Base-by-base conservation (phyloP, 2,888 invertebrate genomes). In the Bembecia ichneumoniformis region DNA sequence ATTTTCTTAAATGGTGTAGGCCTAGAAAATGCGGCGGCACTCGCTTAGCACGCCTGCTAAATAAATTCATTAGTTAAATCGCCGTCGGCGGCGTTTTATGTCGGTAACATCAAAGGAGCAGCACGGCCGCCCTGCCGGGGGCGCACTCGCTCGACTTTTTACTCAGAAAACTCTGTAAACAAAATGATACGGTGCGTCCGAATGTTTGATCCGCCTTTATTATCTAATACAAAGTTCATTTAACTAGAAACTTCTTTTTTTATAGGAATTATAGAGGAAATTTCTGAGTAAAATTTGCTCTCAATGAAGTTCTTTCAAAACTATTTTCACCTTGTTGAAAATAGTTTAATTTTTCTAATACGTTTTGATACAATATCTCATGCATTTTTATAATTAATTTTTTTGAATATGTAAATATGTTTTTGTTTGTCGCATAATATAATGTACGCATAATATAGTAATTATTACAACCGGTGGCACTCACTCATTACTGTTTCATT, bases 11-110 rank as follows among this genome's bases (percentile, higher is more conserved):
- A n/a, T 13, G 13, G 13, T n/a, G n/a, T 7, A 40, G 40, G 40
- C 40, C 44, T 44, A 1, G 15, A 16, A 16, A 16, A 44, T 44
- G 15, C 44, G 57, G 46, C 49, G 49, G 51, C 48, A 50, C 48
- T 40, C 69, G 68, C 74, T 74, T 75, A 71, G 74, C 72, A 72
- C 69, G 74, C 77, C 83, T 79, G 82, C 84, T 88, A 88, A 87
- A 88, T 88, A 88, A 88, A 88, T 88, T 88, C 87, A 87, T 88
- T 88, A 88, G 87, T 87, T 82, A 87, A 87, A 87, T 87, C 84
- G 83, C 83, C 80, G 83, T 77, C 80, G 86, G 87, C 87, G 82
- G 83, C 84, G 76, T 80, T 86, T 86, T 81, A 79, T 86, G 87
- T 86, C 88, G 88, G 88, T 73, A 71, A 82, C 82, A 75, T 88